Evolutionary conservation across 2,113 vertebrate genomes (phyloP).

Genomic region (Cheirogaleus medius): DNA sequence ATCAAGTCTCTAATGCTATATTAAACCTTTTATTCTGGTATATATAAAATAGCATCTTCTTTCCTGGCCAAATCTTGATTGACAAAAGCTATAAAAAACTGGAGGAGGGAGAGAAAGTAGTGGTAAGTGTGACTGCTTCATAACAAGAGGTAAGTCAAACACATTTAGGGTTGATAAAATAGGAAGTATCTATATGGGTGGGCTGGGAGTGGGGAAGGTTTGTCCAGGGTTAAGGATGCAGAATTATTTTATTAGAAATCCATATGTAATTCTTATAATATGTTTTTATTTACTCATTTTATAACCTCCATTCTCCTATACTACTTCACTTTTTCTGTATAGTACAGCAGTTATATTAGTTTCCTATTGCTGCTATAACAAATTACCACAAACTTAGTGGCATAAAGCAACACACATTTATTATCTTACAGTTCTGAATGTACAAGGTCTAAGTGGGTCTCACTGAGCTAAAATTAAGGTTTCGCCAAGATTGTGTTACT

Average conservation of each 20-base stretch:
- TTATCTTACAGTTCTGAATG: background rate
- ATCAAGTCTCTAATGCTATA: background rate
- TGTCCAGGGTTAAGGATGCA: background rate
- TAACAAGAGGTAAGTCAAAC: background rate
- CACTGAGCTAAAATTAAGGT: background rate
- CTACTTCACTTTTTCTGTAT: background rate
- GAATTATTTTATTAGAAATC: background rate
- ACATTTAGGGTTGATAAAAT: background rate
- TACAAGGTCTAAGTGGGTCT: background rate
- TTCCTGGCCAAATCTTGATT: background rate
- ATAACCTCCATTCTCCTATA: background rate
- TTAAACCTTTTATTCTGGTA: background rate
- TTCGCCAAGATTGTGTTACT: background rate
- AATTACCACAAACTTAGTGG: background rate
- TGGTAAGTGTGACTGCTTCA: background rate
- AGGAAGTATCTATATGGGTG: background rate
- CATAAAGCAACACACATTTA: background rate
- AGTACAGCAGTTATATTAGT: too few relatives aligned
- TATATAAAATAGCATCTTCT: background rate
- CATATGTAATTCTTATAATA: background rate
- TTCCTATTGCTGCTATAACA: background rate
- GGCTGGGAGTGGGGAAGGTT: background rate
- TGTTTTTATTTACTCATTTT: background rate
- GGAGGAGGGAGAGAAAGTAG: background rate
- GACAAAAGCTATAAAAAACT: background rate